Evolutionary conservation across 2,113 vertebrate genomes (phyloP).

Genomic region (Gila orcuttii): DNA sequence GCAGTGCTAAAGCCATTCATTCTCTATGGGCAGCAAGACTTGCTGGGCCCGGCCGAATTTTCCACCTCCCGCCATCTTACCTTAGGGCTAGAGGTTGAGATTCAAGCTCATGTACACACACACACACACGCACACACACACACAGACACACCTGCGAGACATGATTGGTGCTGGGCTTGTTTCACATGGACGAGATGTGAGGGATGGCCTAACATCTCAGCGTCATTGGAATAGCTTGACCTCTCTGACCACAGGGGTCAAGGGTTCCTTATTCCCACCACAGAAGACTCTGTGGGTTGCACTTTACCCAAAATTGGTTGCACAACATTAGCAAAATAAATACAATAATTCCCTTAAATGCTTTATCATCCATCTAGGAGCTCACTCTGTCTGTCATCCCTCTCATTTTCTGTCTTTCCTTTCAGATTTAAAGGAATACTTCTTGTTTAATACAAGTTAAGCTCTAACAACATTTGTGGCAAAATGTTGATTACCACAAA

Average conservation of each 20-base stretch:
- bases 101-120: constrained; percentile 69
- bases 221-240: constrained; percentile 70
- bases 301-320: constrained; percentile 50
- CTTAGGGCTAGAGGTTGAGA: constrained; percentile 88
- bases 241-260: constrained; percentile 64
- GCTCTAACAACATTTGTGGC: background rate
- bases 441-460: background rate
- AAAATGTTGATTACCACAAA: background rate
- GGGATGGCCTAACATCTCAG: constrained; percentile 60
- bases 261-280: constrained; percentile 63
- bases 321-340: constrained; percentile 59
- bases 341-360: constrained; percentile 55
- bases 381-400: background rate
- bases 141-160: constrained; percentile 63
- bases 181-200: constrained; percentile 77
- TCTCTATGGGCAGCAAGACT: constrained; percentile 92
- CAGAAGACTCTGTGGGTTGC: constrained; percentile 36
- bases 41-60: constrained; percentile 82
- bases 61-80: constrained; percentile 73
- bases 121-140: background rate
- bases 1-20: constrained; percentile 95
- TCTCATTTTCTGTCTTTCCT: background rate
- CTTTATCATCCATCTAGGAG: constrained; percentile 42
- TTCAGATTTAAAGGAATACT: background rate
- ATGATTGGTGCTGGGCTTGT: constrained; percentile 82